A percentile compares a stretch with the other conserved stretches of the same genome.
Conservation (phyloP, 2,888 invertebrate genomes). For the Leptinotarsa juncta region DNA sequence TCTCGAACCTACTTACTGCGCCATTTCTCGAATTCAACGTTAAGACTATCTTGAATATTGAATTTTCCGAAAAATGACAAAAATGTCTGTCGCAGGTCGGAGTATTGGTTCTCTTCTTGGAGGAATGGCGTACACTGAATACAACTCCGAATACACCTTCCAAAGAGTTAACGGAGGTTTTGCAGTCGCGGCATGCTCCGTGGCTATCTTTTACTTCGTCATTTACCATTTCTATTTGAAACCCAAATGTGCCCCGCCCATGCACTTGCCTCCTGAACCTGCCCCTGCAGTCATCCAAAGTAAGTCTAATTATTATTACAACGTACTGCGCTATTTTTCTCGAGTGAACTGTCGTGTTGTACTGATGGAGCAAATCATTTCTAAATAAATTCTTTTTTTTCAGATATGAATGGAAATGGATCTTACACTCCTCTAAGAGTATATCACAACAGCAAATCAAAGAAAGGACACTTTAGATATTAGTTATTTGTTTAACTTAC, state of each 20-base stretch:
- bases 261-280: constrained; percentile 74
- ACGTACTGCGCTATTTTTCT: too few relatives aligned
- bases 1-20: background rate
- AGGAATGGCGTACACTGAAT: constrained; percentile 63
- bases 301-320: constrained; percentile 56
- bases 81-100: constrained; percentile 69
- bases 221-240: constrained; percentile 81
- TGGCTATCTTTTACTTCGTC: constrained; percentile 77
- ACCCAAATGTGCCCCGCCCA: constrained; percentile 76
- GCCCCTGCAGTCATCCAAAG: constrained; percentile 75
- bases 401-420: constrained; percentile 76
- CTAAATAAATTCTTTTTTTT: constrained; percentile 51
- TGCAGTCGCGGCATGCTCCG: constrained; percentile 74
- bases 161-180: constrained; percentile 73
- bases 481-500: constrained; percentile 62
- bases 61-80: background rate
- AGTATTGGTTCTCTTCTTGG: constrained; percentile 79
- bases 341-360: too few relatives aligned
- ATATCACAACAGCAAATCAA: constrained; percentile 83
- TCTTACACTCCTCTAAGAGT: constrained; percentile 83
- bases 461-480: constrained; percentile 86
- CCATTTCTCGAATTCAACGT: background rate
- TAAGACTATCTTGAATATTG: background rate
- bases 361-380: too few relatives aligned
- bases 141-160: constrained; percentile 57